phyloP scores from a whole-genome alignment of 1,140 invertebrate genomes.

The Myzus persicae region DNA sequence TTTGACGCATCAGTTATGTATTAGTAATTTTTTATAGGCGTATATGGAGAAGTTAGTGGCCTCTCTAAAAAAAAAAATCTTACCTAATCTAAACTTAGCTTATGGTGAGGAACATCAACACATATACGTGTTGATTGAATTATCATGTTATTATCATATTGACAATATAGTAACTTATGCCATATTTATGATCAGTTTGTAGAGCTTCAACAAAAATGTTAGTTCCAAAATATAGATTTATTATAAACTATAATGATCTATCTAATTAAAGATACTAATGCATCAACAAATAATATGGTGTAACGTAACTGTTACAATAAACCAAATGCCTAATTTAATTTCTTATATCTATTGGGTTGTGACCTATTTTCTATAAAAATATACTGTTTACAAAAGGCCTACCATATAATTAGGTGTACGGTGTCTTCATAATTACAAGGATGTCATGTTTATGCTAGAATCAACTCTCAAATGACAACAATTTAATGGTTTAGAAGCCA shows the following conservation, averaged over 20 bases:
- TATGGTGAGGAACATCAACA: too few relatives aligned
- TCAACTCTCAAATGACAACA: neutral
- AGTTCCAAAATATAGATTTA: neutral
- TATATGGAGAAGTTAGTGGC: too few relatives aligned
- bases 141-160: too few relatives aligned
- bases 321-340: neutral
- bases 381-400: neutral
- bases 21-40: too few relatives aligned
- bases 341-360: neutral
- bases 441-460: neutral
- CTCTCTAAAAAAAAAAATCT: too few relatives aligned
- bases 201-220: neutral
- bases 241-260: neutral
- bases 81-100: too few relatives aligned
- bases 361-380: neutral
- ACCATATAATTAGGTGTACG: neutral
- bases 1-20: too few relatives aligned
- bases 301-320: neutral
- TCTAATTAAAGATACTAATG: neutral
- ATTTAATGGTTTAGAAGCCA: neutral
- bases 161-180: neutral
- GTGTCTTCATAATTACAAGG: constrained; percentile 18
- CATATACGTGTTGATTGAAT: too few relatives aligned
- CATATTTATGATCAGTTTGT: neutral
- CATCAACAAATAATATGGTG: neutral